A percentile compares a stretch with the other conserved stretches of the same genome.
These are phyloP conservation scores for Pollenia amentaria DNA, from an alignment of 2,888 invertebrate genomes.

Conservation along the genomic window DNA sequence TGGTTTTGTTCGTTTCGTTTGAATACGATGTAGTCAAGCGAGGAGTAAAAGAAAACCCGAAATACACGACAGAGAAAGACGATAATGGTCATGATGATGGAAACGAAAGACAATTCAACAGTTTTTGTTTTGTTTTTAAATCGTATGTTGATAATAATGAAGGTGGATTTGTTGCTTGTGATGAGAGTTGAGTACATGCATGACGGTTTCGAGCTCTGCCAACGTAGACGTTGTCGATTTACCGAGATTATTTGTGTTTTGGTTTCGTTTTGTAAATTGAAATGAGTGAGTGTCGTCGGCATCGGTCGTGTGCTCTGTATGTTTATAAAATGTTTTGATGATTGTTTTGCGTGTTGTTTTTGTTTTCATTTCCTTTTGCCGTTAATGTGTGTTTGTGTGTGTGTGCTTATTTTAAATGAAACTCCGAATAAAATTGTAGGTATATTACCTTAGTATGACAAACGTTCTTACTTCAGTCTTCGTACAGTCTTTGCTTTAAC, in stretches of 20 bases:
- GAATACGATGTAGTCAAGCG: conserved; percentile 50
- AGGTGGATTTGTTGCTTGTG: conserved; percentile 29
- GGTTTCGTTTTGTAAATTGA: conserved; percentile 22
- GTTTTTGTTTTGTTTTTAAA: conserved; percentile 52
- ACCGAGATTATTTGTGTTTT: conserved; percentile 29
- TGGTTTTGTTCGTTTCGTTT: conserved; percentile 47
- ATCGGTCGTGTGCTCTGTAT: conserved; percentile 44
- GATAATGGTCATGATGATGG: conserved; percentile 41
- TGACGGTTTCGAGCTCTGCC: conserved; percentile 31
- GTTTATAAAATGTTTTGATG: conserved; percentile 40
- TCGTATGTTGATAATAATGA: conserved; percentile 41
- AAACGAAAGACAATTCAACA: conserved; percentile 67
- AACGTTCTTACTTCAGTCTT: conserved; percentile 85
- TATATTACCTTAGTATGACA: conserved; percentile 85
- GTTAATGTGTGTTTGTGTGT: conserved; percentile 10
- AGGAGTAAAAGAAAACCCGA: conserved; percentile 62
- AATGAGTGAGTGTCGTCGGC: conserved; percentile 54
- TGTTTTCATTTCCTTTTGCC: conserved; percentile 51
- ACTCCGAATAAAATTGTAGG: conserved; percentile 84
- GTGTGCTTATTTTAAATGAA: conserved; percentile 42
- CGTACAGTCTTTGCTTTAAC: conserved; percentile 86
- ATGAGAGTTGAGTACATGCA: too few species aligned
- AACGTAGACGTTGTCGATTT: conserved; percentile 31
- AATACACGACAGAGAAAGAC: conserved; percentile 51
- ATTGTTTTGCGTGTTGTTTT: conserved; percentile 37